Evolutionary conservation across 2,888 invertebrate species (phyloP), one percentile per base, ranked within the genome.

Genomic region (Drosophila prostipennis): DNA sequence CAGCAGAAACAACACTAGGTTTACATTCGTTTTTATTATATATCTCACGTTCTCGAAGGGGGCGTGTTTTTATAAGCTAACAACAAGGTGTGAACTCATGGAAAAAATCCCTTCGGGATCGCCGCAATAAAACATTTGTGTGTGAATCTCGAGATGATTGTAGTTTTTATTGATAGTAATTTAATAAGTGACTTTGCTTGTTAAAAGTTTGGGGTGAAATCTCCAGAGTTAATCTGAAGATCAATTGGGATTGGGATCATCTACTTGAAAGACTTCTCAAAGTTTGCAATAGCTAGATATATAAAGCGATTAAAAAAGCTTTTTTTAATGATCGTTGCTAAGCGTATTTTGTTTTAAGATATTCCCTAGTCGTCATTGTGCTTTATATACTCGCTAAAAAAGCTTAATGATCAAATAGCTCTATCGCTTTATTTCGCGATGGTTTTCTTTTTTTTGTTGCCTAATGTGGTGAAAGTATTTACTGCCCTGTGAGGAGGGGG

Each of bases 11-110:
- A 29, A 29, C 40, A 16, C 40, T n/a, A 54, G 34, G 54, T 64
- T 73, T 72, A 72, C 58, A 64, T 67, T 64, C 53, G 67, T 64
- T 64, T 64, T 67, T 64, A 67, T 26, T 64, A 53, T 23, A 37
- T 10, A 37, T 42, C 37, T 36, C 48, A 29, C 40, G 67, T 6
- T 29, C 39, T 34, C 10, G 37, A 16, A 11, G 43, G 16, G 16
- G 13, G n/a, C 36, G 64, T 49, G 64, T 32, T 64, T 64, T 64
- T 64, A 65, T 34, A 64, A 37, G 43, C 67, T 65, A 60, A 26
- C 53, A 64, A 37, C 11, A 52, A 43, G 36, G 37, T 65, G 64
- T 64, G 37, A 64, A 65, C 52, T 52, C 43, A 48, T 37, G 60
- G 45, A 52, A 52, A 43, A 52, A 64, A 19, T 13, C 42, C 42